Percentiles rank a stretch among this genome's conserved stretches.
These are phyloP conservation scores for Chrysodeixis includens DNA, from an alignment of 2,888 invertebrate genomes.

Conservation along the genomic window DNA sequence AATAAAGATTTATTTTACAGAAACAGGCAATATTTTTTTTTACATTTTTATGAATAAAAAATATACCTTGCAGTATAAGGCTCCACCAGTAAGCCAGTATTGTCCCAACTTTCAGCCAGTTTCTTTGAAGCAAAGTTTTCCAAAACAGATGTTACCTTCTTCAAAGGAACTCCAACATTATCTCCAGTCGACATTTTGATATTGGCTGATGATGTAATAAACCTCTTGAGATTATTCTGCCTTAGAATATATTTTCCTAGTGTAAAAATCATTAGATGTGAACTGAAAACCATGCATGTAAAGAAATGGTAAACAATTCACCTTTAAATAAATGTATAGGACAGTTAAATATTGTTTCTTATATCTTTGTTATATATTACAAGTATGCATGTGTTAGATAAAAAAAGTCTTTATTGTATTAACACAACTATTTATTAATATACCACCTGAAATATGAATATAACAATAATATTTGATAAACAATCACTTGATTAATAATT, in stretches of 20 bases:
- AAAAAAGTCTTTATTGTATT: conserved; percentile 22
- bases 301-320: background rate
- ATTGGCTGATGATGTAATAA: conserved; percentile 59
- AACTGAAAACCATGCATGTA: conserved; percentile 63
- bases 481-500: conserved; percentile 44
- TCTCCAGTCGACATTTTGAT: conserved; percentile 75
- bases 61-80: conserved; percentile 90
- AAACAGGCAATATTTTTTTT: no score
- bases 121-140: conserved; percentile 92
- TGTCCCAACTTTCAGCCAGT: conserved; percentile 97
- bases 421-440: conserved; percentile 36
- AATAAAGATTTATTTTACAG: no score
- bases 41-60: background rate
- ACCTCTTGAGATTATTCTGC: conserved; percentile 58
- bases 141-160: conserved; percentile 88
- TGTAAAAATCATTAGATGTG: conserved; percentile 76
- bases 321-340: background rate
- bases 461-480: conserved; percentile 43
- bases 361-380: no score
- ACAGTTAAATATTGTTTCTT: background rate
- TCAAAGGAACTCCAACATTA: conserved; percentile 81
- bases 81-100: conserved; percentile 97
- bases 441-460: conserved; percentile 30
- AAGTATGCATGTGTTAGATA: no score
- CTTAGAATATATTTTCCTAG: conserved; percentile 65